Percentiles rank a stretch among this genome's conserved stretches.
phyloP scores from a whole-genome alignment of 2,888 invertebrate species.

The Habroteleia sp. region DNA sequence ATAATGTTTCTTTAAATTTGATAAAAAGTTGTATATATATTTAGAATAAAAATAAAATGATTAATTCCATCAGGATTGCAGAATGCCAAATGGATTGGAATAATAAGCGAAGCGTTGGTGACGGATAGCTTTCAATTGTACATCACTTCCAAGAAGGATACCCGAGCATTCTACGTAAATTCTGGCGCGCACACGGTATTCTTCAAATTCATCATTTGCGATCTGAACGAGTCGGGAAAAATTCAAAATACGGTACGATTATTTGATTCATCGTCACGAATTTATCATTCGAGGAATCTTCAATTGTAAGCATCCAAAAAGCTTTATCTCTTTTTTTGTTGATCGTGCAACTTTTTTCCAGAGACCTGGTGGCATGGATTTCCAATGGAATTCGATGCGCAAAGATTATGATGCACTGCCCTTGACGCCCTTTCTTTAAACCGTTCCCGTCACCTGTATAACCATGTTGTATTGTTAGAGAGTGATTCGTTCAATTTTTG shows the following conservation, averaged over 20 bases:
- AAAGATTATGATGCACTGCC: slow-evolving; percentile 39
- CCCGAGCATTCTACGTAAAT: slow-evolving; percentile 66
- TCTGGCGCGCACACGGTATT: slow-evolving; percentile 67
- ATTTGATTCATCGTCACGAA: slow-evolving; percentile 18
- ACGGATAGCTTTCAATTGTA: slow-evolving; percentile 67
- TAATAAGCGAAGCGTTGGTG: slow-evolving; percentile 70
- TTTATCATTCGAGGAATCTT: slow-evolving; percentile 12
- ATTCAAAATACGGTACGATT: slow-evolving; percentile 26
- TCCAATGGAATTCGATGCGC: slow-evolving; percentile 31
- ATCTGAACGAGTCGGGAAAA: slow-evolving; percentile 66
- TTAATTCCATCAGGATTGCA: slow-evolving; percentile 66
- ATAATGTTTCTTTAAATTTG: background rate
- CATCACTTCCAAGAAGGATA: slow-evolving; percentile 51
- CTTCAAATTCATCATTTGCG: slow-evolving; percentile 72
- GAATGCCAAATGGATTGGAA: slow-evolving; percentile 71
- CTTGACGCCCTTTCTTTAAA: slow-evolving; percentile 43
- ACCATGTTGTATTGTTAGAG: slow-evolving; percentile 16
- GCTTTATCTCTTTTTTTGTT: background rate
- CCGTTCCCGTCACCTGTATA: slow-evolving; percentile 25
- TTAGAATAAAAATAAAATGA: slow-evolving; percentile 1
- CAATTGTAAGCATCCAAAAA: background rate
- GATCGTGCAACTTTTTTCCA: slow-evolving; percentile 24
- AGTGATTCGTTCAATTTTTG: slow-evolving; percentile 51
- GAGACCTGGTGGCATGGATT: slow-evolving; percentile 12
- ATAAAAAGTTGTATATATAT: slow-evolving; percentile 2